Conservation (phyloP, 2,797 vertebrate genomes). For the Hypotaenidia philippensis region DNA sequence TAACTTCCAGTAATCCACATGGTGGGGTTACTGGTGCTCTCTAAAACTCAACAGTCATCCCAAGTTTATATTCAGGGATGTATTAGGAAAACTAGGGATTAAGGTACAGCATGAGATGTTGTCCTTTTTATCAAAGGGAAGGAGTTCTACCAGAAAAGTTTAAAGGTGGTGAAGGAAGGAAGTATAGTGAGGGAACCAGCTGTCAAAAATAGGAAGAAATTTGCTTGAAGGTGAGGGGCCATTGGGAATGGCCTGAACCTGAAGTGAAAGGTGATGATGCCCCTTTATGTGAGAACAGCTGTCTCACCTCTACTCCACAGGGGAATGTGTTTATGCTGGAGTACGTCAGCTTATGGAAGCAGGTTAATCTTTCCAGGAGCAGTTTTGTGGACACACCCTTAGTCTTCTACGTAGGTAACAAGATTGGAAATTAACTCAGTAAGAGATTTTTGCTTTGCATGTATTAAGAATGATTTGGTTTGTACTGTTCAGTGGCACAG, state of each 20-base stretch:
- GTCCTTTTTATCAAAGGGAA: neutral
- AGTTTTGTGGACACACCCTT: neutral
- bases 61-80: neutral
- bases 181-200: neutral
- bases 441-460: neutral
- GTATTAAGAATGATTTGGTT: neutral
- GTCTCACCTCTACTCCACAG: rapidly evolving
- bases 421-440: neutral
- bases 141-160: neutral
- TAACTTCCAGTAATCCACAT: rapidly evolving
- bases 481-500: neutral
- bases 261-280: neutral
- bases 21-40: neutral
- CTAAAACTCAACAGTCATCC: neutral
- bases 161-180: neutral
- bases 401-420: neutral
- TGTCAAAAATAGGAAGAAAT: neutral
- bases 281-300: neutral
- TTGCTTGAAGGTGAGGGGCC: neutral
- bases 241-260: neutral
- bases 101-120: neutral
- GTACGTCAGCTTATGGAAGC: neutral
- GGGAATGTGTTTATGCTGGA: neutral
- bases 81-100: neutral
- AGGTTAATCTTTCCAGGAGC: neutral